Conservation (phyloP, 2,797 vertebrate species). For the Acipenser oxyrinchus region DNA sequence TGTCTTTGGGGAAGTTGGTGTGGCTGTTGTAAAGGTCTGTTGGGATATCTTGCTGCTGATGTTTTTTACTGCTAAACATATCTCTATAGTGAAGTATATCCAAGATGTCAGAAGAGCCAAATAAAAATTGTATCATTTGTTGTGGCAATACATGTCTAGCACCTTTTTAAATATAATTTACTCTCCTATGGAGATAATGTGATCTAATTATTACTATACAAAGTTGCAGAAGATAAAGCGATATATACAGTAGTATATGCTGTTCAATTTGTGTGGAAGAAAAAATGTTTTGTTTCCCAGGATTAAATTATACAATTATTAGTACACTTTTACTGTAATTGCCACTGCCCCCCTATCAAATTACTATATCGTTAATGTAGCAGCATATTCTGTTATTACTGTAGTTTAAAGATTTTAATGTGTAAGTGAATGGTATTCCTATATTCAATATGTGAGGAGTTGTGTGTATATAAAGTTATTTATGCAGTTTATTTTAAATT, state of each 20-base stretch:
- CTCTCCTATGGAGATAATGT: constrained; percentile 50
- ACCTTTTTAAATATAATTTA: constrained; percentile 24
- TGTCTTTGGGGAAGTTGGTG: not conserved
- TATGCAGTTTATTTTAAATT: too few relatives aligned
- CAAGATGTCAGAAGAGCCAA: constrained; percentile 4
- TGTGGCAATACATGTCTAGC: constrained; percentile 12
- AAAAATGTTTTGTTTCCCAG: constrained; percentile 34
- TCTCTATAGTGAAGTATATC: not conserved
- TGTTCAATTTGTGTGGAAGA: constrained; percentile 47
- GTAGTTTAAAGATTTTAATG: too few relatives aligned
- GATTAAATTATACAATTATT: constrained; percentile 51
- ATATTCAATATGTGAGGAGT: too few relatives aligned
- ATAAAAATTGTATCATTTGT: constrained; percentile 16
- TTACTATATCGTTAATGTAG: too few relatives aligned
- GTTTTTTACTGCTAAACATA: constrained; percentile 7
- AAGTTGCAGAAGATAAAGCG: constrained; percentile 18
- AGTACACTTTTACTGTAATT: constrained; percentile 44
- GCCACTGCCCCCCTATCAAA: too few relatives aligned
- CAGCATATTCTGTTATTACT: too few relatives aligned
- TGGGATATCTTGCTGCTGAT: not conserved
- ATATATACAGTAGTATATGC: constrained; percentile 26
- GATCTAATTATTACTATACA: constrained; percentile 18
- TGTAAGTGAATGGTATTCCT: too few relatives aligned
- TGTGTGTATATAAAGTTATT: too few relatives aligned
- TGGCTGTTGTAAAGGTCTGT: not conserved